A percentile compares a stretch with the other conserved stretches of the same genome.
These are phyloP conservation scores for Chionis minor DNA, from an alignment of 2,113 vertebrate genomes.

Conservation along the genomic window DNA sequence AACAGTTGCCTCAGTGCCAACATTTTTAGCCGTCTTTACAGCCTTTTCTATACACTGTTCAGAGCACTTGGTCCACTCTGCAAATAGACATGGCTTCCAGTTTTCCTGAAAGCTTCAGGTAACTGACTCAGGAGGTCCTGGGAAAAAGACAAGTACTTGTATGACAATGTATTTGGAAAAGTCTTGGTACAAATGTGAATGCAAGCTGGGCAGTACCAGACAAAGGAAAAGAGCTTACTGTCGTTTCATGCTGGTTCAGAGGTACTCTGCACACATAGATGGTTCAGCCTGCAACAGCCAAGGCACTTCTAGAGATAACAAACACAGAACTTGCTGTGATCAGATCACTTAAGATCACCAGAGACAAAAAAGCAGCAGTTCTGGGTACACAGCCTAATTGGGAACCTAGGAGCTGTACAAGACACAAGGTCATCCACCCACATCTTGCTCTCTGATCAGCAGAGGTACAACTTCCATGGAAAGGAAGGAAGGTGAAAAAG, in stretches of 20 bases:
- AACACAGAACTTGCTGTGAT: not conserved
- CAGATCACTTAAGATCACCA: not conserved
- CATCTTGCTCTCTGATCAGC: not conserved
- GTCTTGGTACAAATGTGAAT: not conserved
- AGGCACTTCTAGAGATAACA: not conserved
- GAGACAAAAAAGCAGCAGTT: not conserved
- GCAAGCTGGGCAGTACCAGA: not conserved
- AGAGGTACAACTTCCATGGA: not conserved
- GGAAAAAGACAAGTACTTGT: not conserved
- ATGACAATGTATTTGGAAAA: not conserved
- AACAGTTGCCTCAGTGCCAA: not conserved
- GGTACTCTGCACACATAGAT: not conserved
- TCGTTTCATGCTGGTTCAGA: not conserved
- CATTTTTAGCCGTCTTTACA: not conserved
- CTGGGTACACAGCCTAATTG: not conserved
- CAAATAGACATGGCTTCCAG: not conserved
- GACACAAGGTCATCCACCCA: not conserved
- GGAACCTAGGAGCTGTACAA: not conserved
- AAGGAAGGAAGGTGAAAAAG: not conserved
- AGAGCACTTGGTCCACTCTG: not conserved
- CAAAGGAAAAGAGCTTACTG: not conserved
- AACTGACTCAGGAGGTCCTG: not conserved
- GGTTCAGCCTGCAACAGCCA: not conserved
- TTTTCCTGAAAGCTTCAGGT: not conserved
- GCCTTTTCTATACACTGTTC: not conserved